phyloP scores from a whole-genome alignment of 1,140 invertebrate species.

The Euglossa dilemma region DNA sequence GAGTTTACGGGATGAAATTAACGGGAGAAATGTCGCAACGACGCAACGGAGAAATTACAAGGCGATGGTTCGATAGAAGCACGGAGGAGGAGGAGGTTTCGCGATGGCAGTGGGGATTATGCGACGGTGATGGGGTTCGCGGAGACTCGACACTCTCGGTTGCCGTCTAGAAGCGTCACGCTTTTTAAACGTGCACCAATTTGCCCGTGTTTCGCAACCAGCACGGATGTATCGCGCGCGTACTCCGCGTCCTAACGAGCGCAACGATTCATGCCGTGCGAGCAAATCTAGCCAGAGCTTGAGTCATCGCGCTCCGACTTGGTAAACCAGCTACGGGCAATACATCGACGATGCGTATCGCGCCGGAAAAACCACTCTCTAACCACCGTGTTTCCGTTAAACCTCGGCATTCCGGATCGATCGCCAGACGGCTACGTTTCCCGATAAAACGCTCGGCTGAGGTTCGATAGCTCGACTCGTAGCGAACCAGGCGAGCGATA shows the following conservation, averaged over 20 bases:
- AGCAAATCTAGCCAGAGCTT: constrained; percentile 8
- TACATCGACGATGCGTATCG: not conserved
- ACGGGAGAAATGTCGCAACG: not conserved
- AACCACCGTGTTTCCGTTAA: not conserved
- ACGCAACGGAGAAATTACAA: not conserved
- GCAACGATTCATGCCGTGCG: constrained; percentile 37
- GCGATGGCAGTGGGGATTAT: not conserved
- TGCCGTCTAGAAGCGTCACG: constrained; percentile 28
- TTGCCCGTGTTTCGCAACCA: constrained; percentile 41
- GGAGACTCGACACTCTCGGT: not conserved
- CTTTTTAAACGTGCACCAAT: constrained; percentile 54
- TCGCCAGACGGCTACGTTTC: not conserved
- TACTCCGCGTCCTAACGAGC: constrained; percentile 25
- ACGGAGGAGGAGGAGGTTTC: too few species aligned
- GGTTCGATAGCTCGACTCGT: not conserved
- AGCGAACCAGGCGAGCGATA: not conserved
- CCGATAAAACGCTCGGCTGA: not conserved
- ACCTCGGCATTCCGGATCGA: not conserved
- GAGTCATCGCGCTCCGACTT: constrained; percentile 30
- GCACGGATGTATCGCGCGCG: not conserved
- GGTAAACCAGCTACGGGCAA: not conserved
- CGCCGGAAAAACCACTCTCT: not conserved
- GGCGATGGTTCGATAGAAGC: constrained; percentile 4
- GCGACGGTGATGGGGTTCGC: not conserved
- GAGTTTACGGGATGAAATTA: not conserved